phyloP scores from a whole-genome alignment of 1,140 invertebrate species.

The Brachionus rubens region DNA sequence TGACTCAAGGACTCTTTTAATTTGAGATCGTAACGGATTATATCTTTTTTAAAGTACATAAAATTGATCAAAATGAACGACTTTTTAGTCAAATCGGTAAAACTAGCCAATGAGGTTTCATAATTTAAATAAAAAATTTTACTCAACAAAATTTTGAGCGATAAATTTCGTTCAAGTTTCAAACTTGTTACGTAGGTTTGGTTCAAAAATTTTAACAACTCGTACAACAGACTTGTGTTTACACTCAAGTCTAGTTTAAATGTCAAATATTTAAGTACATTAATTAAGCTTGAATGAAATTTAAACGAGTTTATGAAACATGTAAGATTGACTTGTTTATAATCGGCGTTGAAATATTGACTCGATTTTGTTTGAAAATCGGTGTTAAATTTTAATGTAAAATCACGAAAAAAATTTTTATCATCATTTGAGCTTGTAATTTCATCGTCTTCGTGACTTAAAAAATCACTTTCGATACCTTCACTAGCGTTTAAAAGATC shows the following conservation, averaged over 20 bases:
- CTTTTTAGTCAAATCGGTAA: constrained; percentile 1
- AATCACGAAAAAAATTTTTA: constrained; percentile 42
- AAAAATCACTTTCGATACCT: background rate
- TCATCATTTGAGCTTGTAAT: background rate
- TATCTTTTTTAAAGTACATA: constrained; percentile 8
- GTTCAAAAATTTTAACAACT: background rate
- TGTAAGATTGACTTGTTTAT: constrained; percentile 31
- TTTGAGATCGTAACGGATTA: background rate
- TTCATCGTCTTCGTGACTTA: background rate
- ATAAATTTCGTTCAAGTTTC: constrained; percentile 16
- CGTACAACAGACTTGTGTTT: background rate
- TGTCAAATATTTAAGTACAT: background rate
- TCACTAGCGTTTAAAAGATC: background rate
- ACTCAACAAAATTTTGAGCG: constrained; percentile 32
- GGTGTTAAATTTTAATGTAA: background rate
- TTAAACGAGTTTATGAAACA: constrained; percentile 20
- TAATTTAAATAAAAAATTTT: constrained; percentile 44
- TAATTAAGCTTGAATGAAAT: constrained; percentile 28
- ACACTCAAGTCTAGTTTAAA: background rate
- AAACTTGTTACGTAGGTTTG: background rate
- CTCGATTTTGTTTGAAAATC: background rate
- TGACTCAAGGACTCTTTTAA: background rate
- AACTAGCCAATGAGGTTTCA: constrained; percentile 20
- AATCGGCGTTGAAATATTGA: background rate
- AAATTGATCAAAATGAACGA: background rate